phyloP scores from a whole-genome alignment of 2,797 vertebrate genomes.

The Argyrosomus regius region DNA sequence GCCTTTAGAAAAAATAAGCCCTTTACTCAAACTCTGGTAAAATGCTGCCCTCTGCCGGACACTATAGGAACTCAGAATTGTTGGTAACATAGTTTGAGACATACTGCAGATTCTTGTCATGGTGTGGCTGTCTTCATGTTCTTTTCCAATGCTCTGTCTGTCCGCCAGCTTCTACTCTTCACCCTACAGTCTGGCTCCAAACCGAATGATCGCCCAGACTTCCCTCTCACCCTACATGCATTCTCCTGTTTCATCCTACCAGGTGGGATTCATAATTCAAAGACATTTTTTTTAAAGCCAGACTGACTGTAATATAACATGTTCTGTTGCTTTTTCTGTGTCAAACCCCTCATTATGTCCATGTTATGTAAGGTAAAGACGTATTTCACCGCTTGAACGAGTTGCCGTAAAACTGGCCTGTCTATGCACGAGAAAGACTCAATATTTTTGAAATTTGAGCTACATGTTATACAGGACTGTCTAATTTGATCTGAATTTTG shows the following conservation, averaged over 20 bases:
- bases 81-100: not conserved
- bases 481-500: too few species aligned
- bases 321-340: constrained; percentile 26
- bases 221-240: constrained; percentile 93
- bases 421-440: too few species aligned
- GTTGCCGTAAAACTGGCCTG: too few species aligned
- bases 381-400: too few species aligned
- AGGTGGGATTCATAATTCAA: constrained; percentile 82
- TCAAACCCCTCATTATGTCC: constrained; percentile 13
- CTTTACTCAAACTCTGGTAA: not conserved
- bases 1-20: constrained; percentile 57
- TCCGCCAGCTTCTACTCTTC: constrained; percentile 91
- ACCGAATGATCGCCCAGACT: constrained; percentile 93
- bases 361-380: not conserved
- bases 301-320: constrained; percentile 6
- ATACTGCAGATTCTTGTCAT: constrained; percentile 13
- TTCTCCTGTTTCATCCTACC: constrained; percentile 94
- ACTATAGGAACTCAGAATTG: constrained; percentile 4
- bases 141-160: constrained; percentile 45
- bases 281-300: not conserved
- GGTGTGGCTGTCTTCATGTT: constrained; percentile 25
- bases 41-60: constrained; percentile 69
- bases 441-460: too few species aligned
- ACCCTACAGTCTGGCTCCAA: constrained; percentile 91
- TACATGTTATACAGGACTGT: too few species aligned